These are phyloP conservation scores for Australoheros scitulus DNA, from an alignment of 2,113 vertebrate genomes.

Conservation along the genomic window DNA sequence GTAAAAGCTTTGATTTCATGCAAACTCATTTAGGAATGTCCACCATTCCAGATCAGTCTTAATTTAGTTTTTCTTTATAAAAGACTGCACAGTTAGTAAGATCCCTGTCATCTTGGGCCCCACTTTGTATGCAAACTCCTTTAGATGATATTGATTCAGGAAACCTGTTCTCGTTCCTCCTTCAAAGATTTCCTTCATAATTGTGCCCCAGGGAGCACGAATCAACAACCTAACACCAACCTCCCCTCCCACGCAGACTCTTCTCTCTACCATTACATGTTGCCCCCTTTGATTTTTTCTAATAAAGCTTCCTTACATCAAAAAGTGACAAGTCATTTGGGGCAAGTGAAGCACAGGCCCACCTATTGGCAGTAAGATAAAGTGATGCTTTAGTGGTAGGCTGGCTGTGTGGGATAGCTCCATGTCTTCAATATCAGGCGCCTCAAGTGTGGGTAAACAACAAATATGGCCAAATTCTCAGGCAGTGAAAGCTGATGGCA, in stretches of 20 bases:
- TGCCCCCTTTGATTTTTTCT: not conserved
- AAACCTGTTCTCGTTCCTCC: not conserved
- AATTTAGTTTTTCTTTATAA: not conserved
- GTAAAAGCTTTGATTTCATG: not conserved
- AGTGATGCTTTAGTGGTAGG: not conserved
- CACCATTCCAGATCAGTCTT: not conserved
- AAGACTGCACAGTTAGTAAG: not conserved
- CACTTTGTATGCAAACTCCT: not conserved
- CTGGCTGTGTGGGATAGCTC: not conserved
- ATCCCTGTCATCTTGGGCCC: not conserved
- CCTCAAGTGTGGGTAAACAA: conserved; percentile 1
- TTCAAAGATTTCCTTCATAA: not conserved
- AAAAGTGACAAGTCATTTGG: conserved; percentile 7
- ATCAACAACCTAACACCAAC: not conserved
- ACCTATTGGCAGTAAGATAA: conserved; percentile 9
- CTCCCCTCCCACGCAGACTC: not conserved
- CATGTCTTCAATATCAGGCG: not conserved
- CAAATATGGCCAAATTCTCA: not conserved
- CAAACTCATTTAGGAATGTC: not conserved
- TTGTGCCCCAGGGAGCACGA: not conserved
- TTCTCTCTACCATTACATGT: not conserved
- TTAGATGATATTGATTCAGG: not conserved
- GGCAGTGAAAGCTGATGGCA: not conserved
- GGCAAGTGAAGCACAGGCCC: not conserved
- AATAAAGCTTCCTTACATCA: conserved; percentile 1